Evolutionary conservation across 2,113 vertebrate genomes (phyloP).

Genomic region (Spheniscus mendiculus): DNA sequence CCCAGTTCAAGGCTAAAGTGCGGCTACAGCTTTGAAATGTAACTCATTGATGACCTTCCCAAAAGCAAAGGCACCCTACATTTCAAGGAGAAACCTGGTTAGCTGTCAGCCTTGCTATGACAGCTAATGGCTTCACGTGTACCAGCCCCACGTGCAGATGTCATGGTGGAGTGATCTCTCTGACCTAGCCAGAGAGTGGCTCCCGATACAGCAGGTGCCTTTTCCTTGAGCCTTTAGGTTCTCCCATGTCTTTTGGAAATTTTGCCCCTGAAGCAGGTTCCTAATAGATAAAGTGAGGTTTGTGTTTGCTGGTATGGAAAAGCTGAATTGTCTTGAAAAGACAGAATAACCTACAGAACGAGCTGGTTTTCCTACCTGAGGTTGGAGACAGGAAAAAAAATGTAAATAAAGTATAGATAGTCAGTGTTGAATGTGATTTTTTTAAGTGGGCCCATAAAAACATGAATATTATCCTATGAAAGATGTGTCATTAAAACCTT

Average conservation of each 20-base stretch:
- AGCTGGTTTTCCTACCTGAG: background rate
- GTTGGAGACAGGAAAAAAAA: background rate
- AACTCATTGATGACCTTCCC: background rate
- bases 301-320: background rate
- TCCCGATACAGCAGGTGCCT: background rate
- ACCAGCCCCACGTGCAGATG: fast-evolving
- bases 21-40: background rate
- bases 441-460: background rate
- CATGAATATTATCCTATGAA: background rate
- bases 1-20: background rate
- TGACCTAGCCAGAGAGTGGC: background rate
- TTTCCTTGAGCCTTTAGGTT: background rate
- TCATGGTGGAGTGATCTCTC: background rate
- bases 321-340: background rate
- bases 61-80: background rate
- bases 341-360: background rate
- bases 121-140: background rate
- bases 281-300: background rate
- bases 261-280: background rate
- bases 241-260: background rate
- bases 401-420: background rate
- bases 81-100: background rate
- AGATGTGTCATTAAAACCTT: background rate
- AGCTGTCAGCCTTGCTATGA: background rate
- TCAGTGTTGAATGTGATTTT: background rate